Base-by-base conservation (phyloP, 2,888 invertebrate species). In the Pterobdella sp. region DNA sequence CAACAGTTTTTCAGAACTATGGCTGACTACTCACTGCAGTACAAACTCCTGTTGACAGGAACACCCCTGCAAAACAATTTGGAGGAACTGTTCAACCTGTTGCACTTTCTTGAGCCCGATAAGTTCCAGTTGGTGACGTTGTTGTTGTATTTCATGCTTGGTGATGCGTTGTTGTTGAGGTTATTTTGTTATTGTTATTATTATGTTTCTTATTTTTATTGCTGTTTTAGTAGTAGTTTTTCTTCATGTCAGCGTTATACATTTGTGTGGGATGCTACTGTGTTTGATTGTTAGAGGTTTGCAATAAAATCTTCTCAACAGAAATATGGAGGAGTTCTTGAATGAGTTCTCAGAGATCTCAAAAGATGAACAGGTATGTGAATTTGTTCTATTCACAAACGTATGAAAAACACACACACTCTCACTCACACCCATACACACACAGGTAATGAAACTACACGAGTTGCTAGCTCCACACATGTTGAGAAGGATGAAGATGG, bases 31-130 rank as follows among this genome's bases (percentile, higher is more conserved):
- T 76, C 75, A 49, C 56, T 78, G 26, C 72, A 76, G 66, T 78
- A 76, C 76, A 78, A 77, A 63, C 75, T 78, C 14, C 76, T 78
- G 4, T 73, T 78, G 73, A 78, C 78, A 26, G 78, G 78, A 31
- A 78, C 78, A 3, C 78, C 78, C 22, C 75, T 78, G 0, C 78
- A 78, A 72, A 78, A 78, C 74, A 78, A 77, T 60, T 74, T 78
- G 14, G 78, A 78, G 49, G 78, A 78, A 73, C 74, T 78, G 26
- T 78, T 78, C 72, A 77, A 78, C 67, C 76, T 78, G 1, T 77
- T 78, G 60, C 76, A 77, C 74, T 78, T 78, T 72, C 74, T 78
- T 18, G 76, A 78, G 35, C 77, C 77, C 1, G 74, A 73, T 3
- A 76, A 76, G 72, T 78, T 78, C 67, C 66, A 63, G 78, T 78